phyloP scores from a whole-genome alignment of 1,140 invertebrate genomes.

The Drosophila serrata region DNA sequence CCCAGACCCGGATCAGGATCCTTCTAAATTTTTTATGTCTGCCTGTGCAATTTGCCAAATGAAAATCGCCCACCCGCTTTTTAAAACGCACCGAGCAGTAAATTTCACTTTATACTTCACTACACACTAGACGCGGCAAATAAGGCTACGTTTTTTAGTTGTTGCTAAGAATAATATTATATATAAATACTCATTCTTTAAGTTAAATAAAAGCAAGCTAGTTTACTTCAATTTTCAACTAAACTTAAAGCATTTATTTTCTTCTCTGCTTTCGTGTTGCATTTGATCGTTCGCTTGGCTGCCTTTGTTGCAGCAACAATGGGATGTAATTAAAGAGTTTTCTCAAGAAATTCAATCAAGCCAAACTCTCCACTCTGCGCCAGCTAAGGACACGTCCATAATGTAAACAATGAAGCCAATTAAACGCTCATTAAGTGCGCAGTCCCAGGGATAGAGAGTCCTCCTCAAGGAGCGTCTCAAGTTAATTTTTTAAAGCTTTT shows the following conservation, averaged over 20 bases:
- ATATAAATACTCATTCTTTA: neutral
- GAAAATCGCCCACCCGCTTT: conserved; percentile 66
- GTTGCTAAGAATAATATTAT: neutral
- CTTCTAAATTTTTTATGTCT: conserved; percentile 53
- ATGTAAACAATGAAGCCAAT: conserved; percentile 80
- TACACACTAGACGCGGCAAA: neutral
- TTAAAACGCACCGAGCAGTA: conserved; percentile 43
- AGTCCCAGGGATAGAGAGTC: conserved; percentile 39
- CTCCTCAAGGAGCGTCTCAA: conserved; percentile 39
- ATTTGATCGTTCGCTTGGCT: conserved; percentile 22
- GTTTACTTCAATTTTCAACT: neutral
- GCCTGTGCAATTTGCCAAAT: conserved; percentile 75
- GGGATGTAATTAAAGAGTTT: conserved; percentile 77
- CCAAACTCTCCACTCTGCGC: conserved; percentile 7
- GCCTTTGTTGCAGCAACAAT: conserved; percentile 64
- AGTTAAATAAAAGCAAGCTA: neutral
- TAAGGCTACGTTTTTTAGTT: neutral
- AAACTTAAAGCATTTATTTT: neutral
- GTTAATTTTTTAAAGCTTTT: conserved; percentile 64
- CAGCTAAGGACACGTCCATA: conserved; percentile 44
- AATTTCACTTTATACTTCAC: conserved; percentile 28
- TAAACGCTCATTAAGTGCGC: conserved; percentile 82
- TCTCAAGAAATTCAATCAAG: conserved; percentile 78
- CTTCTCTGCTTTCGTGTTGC: neutral
- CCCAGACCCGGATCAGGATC: conserved; percentile 1